phyloP scores from a whole-genome alignment of 2,113 vertebrate genomes.

The Ictalurus punctatus region DNA sequence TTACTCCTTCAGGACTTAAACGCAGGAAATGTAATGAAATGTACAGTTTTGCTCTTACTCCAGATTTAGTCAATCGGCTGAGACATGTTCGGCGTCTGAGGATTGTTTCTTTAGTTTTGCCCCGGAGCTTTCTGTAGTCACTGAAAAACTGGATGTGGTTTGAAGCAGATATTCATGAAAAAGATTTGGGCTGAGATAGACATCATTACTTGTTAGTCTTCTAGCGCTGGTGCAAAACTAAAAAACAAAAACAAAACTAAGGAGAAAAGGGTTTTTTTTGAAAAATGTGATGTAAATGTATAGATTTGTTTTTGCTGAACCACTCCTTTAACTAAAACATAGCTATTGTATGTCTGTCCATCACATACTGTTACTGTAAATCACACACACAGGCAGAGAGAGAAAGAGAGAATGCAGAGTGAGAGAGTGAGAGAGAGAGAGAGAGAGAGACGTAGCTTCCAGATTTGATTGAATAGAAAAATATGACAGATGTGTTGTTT shows the following conservation, averaged over 20 bases:
- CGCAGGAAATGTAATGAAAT: not conserved
- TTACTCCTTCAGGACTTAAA: not conserved
- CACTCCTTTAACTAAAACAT: not conserved
- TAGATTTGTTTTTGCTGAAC: not conserved
- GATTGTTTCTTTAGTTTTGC: not conserved
- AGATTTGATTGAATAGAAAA: not conserved
- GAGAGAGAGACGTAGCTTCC: not conserved
- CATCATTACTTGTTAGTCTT: not conserved
- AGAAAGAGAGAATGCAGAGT: not conserved
- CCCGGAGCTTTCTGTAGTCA: not conserved
- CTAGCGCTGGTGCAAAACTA: too few species aligned
- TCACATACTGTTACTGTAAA: not conserved
- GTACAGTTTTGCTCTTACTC: not conserved
- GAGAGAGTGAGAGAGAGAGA: too few species aligned
- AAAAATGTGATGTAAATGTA: too few species aligned
- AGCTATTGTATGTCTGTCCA: not conserved
- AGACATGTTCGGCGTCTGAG: not conserved
- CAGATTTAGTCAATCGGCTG: not conserved
- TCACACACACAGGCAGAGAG: not conserved
- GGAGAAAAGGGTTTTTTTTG: too few species aligned
- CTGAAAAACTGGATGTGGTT: not conserved
- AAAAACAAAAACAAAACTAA: too few species aligned
- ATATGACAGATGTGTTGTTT: conserved; percentile 8
- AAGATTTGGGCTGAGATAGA: not conserved
- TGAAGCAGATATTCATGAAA: not conserved